A percentile compares a stretch with the other conserved stretches of the same genome.
Evolutionary conservation across 2,113 vertebrate genomes (phyloP).

Genomic region (Limanda limanda): DNA sequence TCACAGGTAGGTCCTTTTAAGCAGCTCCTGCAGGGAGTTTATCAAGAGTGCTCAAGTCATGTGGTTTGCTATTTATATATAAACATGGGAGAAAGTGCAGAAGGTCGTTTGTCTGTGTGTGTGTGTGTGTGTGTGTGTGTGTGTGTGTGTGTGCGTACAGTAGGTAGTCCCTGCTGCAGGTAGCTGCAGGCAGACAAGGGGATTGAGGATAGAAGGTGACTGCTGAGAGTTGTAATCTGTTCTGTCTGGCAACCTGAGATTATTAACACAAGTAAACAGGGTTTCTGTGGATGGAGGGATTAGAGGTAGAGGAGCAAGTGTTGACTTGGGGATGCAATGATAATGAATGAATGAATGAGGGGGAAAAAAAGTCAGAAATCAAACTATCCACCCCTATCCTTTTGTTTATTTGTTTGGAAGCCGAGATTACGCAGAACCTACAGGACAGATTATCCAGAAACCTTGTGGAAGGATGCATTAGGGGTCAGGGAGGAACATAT

Average conservation of each 20-base stretch:
- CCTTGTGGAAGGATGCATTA: too few species aligned
- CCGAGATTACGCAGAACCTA: too few species aligned
- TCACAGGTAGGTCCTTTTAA: neutral
- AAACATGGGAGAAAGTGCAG: constrained; percentile 58
- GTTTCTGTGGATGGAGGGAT: constrained; percentile 1
- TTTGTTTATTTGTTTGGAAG: too few species aligned
- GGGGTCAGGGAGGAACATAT: too few species aligned
- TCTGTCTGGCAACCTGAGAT: constrained; percentile 35
- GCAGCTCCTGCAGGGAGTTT: neutral
- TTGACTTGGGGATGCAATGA: constrained; percentile 9
- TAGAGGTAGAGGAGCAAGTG: neutral
- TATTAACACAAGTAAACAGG: constrained; percentile 39
- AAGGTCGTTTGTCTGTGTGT: constrained; percentile 44
- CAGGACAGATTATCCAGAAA: too few species aligned
- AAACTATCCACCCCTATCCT: too few species aligned
- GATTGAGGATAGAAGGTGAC: neutral
- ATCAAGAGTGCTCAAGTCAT: constrained; percentile 53
- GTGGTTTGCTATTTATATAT: constrained; percentile 64
- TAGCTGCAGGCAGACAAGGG: too few species aligned
- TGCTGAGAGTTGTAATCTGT: constrained; percentile 29
- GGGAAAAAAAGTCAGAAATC: neutral
- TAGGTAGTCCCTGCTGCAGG: too few species aligned
- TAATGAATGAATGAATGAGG: neutral
- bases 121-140: constrained; percentile 9
- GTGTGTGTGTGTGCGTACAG: too few species aligned